Evolutionary conservation across 2,113 vertebrate genomes (phyloP), one percentile per base, ranked within the genome.

Genomic region (Nymphicus hollandicus): DNA sequence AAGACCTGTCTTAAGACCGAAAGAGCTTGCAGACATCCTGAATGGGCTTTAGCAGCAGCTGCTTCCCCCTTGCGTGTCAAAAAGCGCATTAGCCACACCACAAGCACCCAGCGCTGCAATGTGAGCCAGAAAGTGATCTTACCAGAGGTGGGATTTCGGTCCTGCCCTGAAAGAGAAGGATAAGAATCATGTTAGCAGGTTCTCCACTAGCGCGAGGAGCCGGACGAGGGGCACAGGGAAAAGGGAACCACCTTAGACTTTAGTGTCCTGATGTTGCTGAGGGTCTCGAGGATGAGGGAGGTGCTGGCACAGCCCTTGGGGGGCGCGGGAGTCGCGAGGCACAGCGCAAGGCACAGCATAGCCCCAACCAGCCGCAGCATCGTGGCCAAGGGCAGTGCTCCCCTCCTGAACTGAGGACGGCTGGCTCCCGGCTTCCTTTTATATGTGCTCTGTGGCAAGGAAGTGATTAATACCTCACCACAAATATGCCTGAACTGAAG

Each of bases 391-490:
- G 15, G 1, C 31, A 20, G 43, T 1, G 2, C 46, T 93, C 23
- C 46, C 22, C 50, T 68, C 46, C 50, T 74, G 83, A 6, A 1
- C 80, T 96, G 76, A 8, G n/a, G 35, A 17, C 0, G 9, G 25
- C 72, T 73, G 43, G 49, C 69, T 91, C 35, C 46, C 0, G 1
- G 5, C 83, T 92, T 84, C 86, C 65, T 91, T 7, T 97, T 97
- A 93, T 97, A 89, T 1, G 6, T 47, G 72, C 86, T 74, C 20
- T 39, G 81, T 7, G 79, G 83, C 70, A 17, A 95, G 95, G 95
- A 97, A 97, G 35, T 97, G 96, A 97, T 95, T 92, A 96, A 95
- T 89, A 43, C 19, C 46, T 88, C 41, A 84, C 95, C 96, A 39
- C 96, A 95, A 78, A 27, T 53, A 88, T 60, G 88, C 69, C 81